Percentiles rank a stretch among this genome's conserved stretches.
phyloP scores from a whole-genome alignment of 2,113 vertebrate genomes.

The Cynocephalus volans region DNA sequence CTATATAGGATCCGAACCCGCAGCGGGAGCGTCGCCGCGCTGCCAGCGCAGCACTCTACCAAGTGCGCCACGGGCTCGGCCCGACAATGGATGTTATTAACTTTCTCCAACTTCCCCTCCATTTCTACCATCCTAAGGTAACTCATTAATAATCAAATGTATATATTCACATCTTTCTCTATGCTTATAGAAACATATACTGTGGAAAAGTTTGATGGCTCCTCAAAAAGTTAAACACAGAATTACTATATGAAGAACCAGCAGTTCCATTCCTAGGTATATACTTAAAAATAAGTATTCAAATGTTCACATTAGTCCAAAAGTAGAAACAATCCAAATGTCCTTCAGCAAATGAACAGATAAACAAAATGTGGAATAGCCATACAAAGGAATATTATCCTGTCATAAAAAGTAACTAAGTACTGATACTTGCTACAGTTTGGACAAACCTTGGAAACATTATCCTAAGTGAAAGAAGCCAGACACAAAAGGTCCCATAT shows the following conservation, averaged over 20 bases:
- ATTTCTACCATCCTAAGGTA: neutral
- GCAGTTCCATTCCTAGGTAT: neutral
- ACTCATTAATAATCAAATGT: rapidly evolving
- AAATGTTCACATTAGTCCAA: neutral
- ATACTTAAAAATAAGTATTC: neutral
- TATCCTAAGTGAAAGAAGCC: neutral
- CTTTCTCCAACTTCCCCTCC: neutral
- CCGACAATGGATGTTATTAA: neutral
- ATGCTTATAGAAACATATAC: neutral
- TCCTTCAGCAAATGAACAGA: neutral
- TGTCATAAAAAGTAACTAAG: neutral
- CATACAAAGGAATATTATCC: neutral
- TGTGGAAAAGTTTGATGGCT: neutral
- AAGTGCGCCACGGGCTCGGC: too few species aligned
- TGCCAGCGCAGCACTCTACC: too few species aligned
- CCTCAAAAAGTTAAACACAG: neutral
- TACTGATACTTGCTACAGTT: neutral
- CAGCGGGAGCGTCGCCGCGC: too few species aligned
- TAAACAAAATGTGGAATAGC: neutral
- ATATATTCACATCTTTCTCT: neutral
- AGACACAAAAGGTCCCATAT: neutral
- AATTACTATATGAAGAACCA: neutral
- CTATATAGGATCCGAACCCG: too few species aligned
- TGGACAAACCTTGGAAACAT: neutral
- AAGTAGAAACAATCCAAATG: neutral